Evolutionary conservation across 2,797 vertebrate genomes (phyloP).

Genomic region (Aplochiton taeniatus): DNA sequence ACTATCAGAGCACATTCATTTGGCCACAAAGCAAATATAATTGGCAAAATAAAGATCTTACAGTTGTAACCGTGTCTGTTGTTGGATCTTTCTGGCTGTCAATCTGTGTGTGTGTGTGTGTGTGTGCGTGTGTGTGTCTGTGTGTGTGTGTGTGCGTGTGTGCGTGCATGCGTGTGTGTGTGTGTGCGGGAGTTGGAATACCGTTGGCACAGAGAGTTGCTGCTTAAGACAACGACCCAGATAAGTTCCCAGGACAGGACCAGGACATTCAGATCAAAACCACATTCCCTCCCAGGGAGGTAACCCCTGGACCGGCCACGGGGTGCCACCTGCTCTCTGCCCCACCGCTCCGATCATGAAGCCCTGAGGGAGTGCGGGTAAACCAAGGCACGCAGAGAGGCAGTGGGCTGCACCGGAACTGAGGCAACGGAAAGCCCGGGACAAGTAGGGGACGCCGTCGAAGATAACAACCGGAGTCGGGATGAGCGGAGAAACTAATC

Average conservation of each 20-base stretch:
- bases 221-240: background rate
- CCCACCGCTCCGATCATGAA: conserved; percentile 53
- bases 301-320: conserved; percentile 59
- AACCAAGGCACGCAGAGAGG: conserved; percentile 19
- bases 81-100: background rate
- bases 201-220: conserved; percentile 4
- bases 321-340: conserved; percentile 34
- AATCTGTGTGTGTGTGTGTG: no score
- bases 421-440: background rate
- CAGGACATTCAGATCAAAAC: conserved; percentile 29
- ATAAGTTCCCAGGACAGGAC: conserved; percentile 46
- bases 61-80: background rate
- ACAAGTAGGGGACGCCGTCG: background rate
- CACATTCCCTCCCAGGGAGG: conserved; percentile 34
- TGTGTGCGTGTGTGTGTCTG: no score
- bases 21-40: no score
- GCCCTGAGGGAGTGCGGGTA: conserved; percentile 53
- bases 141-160: no score
- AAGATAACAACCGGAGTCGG: background rate
- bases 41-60: no score
- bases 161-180: no score
- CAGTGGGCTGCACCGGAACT: background rate
- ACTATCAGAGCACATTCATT: no score
- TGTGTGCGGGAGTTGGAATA: no score
- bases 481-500: no score